Evolutionary conservation across 2,888 invertebrate species (phyloP).

Genomic region (Drosophila birchii): DNA sequence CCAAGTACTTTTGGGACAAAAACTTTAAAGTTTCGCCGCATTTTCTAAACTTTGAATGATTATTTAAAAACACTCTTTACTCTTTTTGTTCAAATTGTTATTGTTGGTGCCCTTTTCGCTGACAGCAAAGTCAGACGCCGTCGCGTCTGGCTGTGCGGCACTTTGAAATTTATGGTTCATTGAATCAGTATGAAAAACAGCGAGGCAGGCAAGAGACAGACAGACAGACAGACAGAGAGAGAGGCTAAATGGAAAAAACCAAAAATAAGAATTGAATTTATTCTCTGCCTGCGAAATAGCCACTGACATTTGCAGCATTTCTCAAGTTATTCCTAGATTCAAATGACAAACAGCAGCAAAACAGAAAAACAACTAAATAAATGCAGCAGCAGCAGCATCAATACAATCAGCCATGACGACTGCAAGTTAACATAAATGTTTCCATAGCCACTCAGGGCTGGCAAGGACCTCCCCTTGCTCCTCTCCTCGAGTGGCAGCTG

Average conservation of each 20-base stretch:
- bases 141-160: conserved; percentile 72
- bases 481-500: conserved; percentile 1
- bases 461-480: conserved; percentile 10
- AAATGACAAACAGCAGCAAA: conserved; percentile 39
- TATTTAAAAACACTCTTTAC: conserved; percentile 8
- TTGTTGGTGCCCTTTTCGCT: conserved; percentile 15
- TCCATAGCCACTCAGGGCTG: conserved; percentile 21
- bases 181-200: conserved; percentile 80
- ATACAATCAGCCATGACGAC: conserved; percentile 24
- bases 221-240: conserved; percentile 47
- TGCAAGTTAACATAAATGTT: conserved; percentile 37
- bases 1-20: conserved; percentile 46
- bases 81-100: conserved; percentile 7
- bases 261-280: conserved; percentile 71
- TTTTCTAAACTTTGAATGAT: conserved; percentile 21
- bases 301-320: conserved; percentile 34
- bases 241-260: conserved; percentile 60
- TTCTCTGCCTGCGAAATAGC: conserved; percentile 48
- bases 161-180: conserved; percentile 81
- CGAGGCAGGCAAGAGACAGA: conserved; percentile 40
- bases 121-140: conserved; percentile 54
- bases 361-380: conserved; percentile 24
- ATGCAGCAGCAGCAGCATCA: conserved; percentile 14
- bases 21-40: conserved; percentile 64
- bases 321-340: conserved; percentile 34